A percentile compares a stretch with the other conserved stretches of the same genome.
These are phyloP conservation scores for Cantharis flavilabris DNA, from an alignment of 2,888 invertebrate species.

Conservation along the genomic window DNA sequence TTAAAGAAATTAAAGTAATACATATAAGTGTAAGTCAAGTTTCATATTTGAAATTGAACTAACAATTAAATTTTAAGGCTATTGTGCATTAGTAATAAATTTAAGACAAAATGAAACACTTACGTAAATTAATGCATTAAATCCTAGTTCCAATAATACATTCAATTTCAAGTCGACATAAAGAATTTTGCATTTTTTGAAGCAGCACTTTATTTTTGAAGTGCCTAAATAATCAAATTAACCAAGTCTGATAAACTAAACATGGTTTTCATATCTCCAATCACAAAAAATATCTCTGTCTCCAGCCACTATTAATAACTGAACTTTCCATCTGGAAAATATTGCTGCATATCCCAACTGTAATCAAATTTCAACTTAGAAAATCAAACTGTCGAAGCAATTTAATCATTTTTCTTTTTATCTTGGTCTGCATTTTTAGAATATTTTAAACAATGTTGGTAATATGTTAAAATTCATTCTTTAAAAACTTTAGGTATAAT, in stretches of 20 bases:
- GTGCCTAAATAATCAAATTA: constrained; percentile 48
- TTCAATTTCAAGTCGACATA: neutral
- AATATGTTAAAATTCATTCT: neutral
- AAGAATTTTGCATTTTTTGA: neutral
- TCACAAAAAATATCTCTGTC: constrained; percentile 43
- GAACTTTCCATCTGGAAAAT: constrained; percentile 46
- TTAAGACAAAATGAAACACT: neutral
- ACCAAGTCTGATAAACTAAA: constrained; percentile 46
- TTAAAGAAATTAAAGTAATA: neutral
- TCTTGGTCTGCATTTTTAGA: neutral
- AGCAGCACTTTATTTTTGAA: constrained; percentile 36
- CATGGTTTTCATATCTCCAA: constrained; percentile 45
- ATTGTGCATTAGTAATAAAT: neutral
- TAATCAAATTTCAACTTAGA: constrained; percentile 41
- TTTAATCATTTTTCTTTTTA: constrained; percentile 25
- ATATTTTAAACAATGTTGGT: neutral
- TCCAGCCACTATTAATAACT: constrained; percentile 43
- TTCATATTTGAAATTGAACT: neutral
- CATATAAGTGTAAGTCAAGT: neutral
- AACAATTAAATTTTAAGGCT: neutral
- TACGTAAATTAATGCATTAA: constrained; percentile 31
- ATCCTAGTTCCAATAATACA: constrained; percentile 2
- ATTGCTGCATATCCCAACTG: constrained; percentile 41
- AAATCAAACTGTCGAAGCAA: constrained; percentile 28
- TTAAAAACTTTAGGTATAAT: neutral